Evolutionary conservation across 2,797 vertebrate species (phyloP).

Genomic region (Gouania willdenowi): DNA sequence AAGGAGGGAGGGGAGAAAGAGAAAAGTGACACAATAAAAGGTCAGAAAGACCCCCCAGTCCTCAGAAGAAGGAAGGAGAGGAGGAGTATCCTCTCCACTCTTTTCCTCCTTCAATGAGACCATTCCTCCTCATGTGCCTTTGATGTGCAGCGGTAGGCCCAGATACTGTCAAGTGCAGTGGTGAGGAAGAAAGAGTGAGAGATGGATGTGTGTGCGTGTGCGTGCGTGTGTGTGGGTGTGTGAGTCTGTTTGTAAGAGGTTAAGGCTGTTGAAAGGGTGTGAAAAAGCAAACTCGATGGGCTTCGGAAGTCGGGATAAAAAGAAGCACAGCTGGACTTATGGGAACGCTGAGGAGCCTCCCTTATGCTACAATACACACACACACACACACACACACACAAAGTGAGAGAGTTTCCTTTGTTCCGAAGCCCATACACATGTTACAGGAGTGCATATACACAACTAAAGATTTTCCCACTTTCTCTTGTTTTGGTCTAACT

Average conservation of each 20-base stretch:
- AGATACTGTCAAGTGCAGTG: conserved; percentile 52
- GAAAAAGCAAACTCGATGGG: conserved; percentile 63
- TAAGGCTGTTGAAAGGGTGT: conserved; percentile 19
- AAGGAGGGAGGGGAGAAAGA: conserved; percentile 9
- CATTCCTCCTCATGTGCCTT: conserved; percentile 39
- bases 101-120: conserved; percentile 20
- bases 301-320: conserved; percentile 70
- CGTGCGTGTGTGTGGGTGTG: conserved; percentile 16
- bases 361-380: neutral
- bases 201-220: conserved; percentile 6
- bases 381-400: conserved; percentile 1
- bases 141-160: conserved; percentile 54
- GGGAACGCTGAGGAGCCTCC: conserved; percentile 41
- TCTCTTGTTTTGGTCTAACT: neutral
- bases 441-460: conserved; percentile 5
- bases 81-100: too few relatives aligned
- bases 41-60: too few relatives aligned
- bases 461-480: conserved; percentile 11
- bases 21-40: conserved; percentile 66
- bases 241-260: conserved; percentile 1
- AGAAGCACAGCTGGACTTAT: conserved; percentile 71
- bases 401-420: conserved; percentile 17
- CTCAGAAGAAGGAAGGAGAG: conserved; percentile 8
- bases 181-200: conserved; percentile 1
- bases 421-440: conserved; percentile 1